Percentiles rank a stretch among this genome's conserved stretches.
Evolutionary conservation across 2,888 invertebrate genomes (phyloP).

Genomic region (Parnassius apollo): DNA sequence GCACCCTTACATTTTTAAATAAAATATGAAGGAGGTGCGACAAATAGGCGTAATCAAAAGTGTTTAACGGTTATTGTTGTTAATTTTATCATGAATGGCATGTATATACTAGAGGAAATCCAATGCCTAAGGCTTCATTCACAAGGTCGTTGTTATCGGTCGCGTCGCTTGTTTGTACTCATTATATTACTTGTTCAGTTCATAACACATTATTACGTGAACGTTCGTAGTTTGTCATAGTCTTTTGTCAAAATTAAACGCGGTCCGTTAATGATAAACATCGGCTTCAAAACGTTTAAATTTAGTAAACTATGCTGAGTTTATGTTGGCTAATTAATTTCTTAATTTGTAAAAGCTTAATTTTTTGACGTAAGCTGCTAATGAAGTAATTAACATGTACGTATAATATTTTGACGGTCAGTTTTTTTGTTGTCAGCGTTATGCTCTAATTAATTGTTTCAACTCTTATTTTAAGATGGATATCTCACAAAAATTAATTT

Average conservation of each 20-base stretch:
- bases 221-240: conserved; percentile 26
- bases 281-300: neutral
- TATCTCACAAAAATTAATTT: no score
- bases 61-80: conserved; percentile 1
- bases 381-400: no score
- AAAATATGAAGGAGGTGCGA: neutral
- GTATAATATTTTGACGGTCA: no score
- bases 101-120: conserved; percentile 22
- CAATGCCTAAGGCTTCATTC: conserved; percentile 23
- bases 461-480: no score
- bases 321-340: neutral
- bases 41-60: conserved; percentile 19
- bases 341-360: neutral
- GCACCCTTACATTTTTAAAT: no score
- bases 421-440: no score
- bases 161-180: conserved; percentile 34
- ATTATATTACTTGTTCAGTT: conserved; percentile 52
- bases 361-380: no score
- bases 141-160: conserved; percentile 23
- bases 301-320: neutral
- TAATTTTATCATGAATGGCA: conserved; percentile 15
- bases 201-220: conserved; percentile 39
- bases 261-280: conserved; percentile 1
- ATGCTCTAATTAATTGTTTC: no score
- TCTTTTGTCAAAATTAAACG: conserved; percentile 4